Conservation (phyloP, 2,888 invertebrate species). For the Phania funesta region DNA sequence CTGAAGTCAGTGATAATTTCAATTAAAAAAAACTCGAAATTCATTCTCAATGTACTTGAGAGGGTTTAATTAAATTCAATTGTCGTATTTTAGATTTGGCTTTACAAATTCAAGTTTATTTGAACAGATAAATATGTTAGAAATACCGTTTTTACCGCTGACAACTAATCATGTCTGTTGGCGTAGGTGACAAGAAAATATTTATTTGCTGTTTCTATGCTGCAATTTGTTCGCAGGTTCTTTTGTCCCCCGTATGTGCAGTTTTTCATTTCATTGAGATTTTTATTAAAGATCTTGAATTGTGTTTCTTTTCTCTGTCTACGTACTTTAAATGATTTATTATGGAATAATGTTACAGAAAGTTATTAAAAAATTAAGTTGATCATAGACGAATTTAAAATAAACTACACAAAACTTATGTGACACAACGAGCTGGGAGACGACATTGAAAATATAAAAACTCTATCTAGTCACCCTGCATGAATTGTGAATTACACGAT, state of each 20-base stretch:
- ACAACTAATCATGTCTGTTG: slow-evolving; percentile 10
- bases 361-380: not conserved
- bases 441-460: too few relatives aligned
- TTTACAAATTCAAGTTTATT: slow-evolving; percentile 11
- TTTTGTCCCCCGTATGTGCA: slow-evolving; percentile 39
- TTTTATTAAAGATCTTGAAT: slow-evolving; percentile 48
- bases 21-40: too few relatives aligned
- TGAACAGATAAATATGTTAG: slow-evolving; percentile 5
- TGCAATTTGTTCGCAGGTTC: slow-evolving; percentile 59
- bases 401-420: not conserved
- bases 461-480: too few relatives aligned
- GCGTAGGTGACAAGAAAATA: slow-evolving; percentile 59
- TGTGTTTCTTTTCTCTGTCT: slow-evolving; percentile 4
- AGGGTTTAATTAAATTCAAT: slow-evolving; percentile 11
- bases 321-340: slow-evolving; percentile 60
- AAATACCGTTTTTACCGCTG: slow-evolving; percentile 3
- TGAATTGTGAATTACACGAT: too few relatives aligned
- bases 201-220: slow-evolving; percentile 17
- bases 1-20: too few relatives aligned
- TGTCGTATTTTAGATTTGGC: too few relatives aligned
- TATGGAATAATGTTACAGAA: slow-evolving; percentile 47
- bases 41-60: too few relatives aligned
- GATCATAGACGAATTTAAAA: slow-evolving; percentile 19
- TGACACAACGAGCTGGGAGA: too few relatives aligned
- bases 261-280: slow-evolving; percentile 27